phyloP scores from a whole-genome alignment of 2,888 invertebrate species.

The Lithophane socia region DNA sequence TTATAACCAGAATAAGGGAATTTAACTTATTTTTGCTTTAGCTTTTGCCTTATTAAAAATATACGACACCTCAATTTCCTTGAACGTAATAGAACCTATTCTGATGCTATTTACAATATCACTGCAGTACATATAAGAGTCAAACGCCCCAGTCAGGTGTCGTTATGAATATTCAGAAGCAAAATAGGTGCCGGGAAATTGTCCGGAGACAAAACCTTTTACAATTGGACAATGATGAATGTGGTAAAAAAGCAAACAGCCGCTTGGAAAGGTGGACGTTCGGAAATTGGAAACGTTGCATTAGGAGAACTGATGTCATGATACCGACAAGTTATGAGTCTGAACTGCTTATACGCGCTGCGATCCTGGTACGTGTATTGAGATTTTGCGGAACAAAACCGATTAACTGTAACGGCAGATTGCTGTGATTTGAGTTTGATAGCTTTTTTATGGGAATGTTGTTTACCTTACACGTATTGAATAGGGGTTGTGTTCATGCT shows the following conservation, averaged over 20 bases:
- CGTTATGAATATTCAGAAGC: constrained; percentile 76
- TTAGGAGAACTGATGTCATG: constrained; percentile 81
- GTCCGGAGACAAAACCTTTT: constrained; percentile 79
- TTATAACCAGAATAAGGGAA: background rate
- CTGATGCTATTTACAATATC: constrained; percentile 55
- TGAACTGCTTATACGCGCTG: constrained; percentile 66
- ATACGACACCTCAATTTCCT: constrained; percentile 28
- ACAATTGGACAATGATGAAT: constrained; percentile 87
- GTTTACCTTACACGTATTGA: constrained; percentile 55
- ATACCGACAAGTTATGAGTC: constrained; percentile 84
- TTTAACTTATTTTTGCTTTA: background rate
- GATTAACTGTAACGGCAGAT: constrained; percentile 69
- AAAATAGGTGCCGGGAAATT: constrained; percentile 69
- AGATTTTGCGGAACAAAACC: constrained; percentile 68
- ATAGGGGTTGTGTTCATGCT: constrained; percentile 27
- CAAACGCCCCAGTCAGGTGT: constrained; percentile 73
- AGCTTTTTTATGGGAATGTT: constrained; percentile 60
- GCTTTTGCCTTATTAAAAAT: background rate
- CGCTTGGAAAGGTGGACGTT: constrained; percentile 73
- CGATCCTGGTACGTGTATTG: constrained; percentile 62
- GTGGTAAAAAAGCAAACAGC: constrained; percentile 83
- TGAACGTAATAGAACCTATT: constrained; percentile 29
- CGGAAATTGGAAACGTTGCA: constrained; percentile 88
- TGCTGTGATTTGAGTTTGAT: constrained; percentile 67
- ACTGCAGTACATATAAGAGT: constrained; percentile 59